These are phyloP conservation scores for Rhea americana DNA, from an alignment of 2,113 vertebrate genomes.

Conservation along the genomic window DNA sequence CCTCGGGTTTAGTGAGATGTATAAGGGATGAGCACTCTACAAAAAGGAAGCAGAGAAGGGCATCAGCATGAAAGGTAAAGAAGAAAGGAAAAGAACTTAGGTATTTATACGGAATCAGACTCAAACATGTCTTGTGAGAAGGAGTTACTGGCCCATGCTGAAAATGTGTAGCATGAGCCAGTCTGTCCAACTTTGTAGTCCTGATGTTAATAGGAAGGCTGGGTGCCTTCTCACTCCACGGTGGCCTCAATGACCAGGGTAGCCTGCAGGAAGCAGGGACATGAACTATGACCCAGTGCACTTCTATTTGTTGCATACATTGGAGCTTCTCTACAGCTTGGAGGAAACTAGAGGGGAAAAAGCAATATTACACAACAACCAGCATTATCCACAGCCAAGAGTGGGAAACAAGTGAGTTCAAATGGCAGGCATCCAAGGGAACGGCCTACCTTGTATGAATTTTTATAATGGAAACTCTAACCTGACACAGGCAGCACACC, in stretches of 20 bases:
- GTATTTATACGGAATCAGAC: rapidly evolving
- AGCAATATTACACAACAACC: rapidly evolving
- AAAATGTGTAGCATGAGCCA: background rate
- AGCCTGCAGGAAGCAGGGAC: background rate
- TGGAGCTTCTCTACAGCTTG: background rate
- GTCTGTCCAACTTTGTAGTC: background rate
- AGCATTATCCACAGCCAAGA: background rate
- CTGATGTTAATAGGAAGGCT: background rate
- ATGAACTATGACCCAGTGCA: background rate
- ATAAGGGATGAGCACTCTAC: background rate
- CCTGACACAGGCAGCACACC: background rate
- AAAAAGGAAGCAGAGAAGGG: background rate
- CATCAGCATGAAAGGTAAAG: background rate
- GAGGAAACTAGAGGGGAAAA: background rate
- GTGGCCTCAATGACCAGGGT: background rate
- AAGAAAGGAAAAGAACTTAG: background rate
- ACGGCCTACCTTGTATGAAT: background rate
- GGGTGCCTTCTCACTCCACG: background rate
- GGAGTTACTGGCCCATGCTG: rapidly evolving
- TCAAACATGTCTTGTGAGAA: background rate
- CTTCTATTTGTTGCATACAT: background rate
- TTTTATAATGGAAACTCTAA: background rate
- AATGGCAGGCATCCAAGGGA: background rate
- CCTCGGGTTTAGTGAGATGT: background rate
- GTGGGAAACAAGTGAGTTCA: background rate